Conservation (phyloP, 2,888 invertebrate species). For the Napeogenes inachia region DNA sequence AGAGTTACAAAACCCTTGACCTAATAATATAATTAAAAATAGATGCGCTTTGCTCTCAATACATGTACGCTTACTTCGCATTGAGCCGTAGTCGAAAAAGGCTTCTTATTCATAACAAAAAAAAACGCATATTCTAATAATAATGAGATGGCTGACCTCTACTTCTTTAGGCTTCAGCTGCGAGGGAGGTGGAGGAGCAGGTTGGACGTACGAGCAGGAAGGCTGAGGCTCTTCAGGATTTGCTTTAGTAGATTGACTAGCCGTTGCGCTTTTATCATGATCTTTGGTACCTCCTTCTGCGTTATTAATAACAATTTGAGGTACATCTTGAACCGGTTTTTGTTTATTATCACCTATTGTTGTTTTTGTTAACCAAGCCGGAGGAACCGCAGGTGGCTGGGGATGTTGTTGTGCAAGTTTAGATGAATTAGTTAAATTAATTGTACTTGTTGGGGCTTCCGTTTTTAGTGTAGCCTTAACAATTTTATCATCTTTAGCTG, state of each 20-base stretch:
- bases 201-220: constrained; percentile 62
- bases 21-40: constrained; percentile 69
- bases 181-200: constrained; percentile 39
- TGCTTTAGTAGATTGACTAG: constrained; percentile 40
- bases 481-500: constrained; percentile 11
- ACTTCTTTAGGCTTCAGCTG: constrained; percentile 70
- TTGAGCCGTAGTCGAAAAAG: constrained; percentile 49
- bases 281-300: constrained; percentile 44
- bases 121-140: constrained; percentile 11
- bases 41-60: constrained; percentile 68
- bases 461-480: constrained; percentile 31
- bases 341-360: constrained; percentile 28
- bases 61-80: constrained; percentile 55
- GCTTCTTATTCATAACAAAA: constrained; percentile 22
- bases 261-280: constrained; percentile 43
- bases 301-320: constrained; percentile 58
- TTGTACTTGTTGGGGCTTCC: constrained; percentile 32
- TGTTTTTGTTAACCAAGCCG: constrained; percentile 56
- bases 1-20: constrained; percentile 58
- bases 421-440: constrained; percentile 34
- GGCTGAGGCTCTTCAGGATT: constrained; percentile 53
- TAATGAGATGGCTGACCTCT: constrained; percentile 61
- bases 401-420: constrained; percentile 45
- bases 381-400: constrained; percentile 64
- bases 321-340: constrained; percentile 42